Conservation (phyloP, 2,888 invertebrate genomes). For the Leptinotarsa haldemani region DNA sequence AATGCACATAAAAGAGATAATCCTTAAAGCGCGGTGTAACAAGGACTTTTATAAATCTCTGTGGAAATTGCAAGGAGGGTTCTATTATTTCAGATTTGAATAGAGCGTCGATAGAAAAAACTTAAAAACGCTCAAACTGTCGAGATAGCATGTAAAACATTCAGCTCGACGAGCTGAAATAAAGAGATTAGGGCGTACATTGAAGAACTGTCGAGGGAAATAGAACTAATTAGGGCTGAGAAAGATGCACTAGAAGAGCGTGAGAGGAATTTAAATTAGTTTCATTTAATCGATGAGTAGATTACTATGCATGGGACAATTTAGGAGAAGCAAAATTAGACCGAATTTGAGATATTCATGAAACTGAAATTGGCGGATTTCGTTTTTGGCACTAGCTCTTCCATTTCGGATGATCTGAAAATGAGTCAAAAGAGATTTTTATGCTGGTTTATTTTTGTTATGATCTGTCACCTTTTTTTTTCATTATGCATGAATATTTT, state of each 20-base stretch:
- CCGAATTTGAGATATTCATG: no score
- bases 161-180: constrained; percentile 14
- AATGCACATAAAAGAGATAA: not conserved
- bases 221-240: not conserved
- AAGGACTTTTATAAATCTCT: constrained; percentile 15
- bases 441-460: no score
- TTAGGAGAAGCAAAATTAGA: no score
- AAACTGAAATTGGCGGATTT: no score
- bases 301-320: no score
- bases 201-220: not conserved
- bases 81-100: constrained; percentile 8
- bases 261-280: not conserved
- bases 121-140: not conserved
- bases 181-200: not conserved
- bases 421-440: no score
- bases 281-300: not conserved
- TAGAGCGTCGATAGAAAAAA: constrained; percentile 5
- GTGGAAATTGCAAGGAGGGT: constrained; percentile 2
- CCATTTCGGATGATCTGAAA: no score
- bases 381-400: no score
- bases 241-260: not conserved
- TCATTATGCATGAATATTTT: no score
- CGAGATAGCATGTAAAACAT: constrained; percentile 10
- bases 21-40: constrained; percentile 9
- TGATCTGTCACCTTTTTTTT: no score